phyloP scores from a whole-genome alignment of 2,888 invertebrate species.

The Scaptomyza cyrtandrae region DNA sequence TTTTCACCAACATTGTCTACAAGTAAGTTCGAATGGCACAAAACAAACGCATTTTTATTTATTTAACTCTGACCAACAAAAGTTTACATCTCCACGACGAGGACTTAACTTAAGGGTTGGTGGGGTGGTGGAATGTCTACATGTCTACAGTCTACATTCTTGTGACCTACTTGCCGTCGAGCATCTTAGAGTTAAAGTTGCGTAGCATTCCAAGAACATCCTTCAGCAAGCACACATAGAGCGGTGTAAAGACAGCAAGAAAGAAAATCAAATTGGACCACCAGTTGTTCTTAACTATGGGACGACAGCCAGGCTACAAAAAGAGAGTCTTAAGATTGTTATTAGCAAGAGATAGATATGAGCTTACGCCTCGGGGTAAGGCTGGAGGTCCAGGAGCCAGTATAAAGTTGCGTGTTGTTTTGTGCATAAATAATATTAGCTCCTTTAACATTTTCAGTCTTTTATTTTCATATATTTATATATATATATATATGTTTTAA shows the following conservation, averaged over 20 bases:
- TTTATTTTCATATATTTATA: not conserved
- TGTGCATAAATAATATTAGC: slow-evolving; percentile 53
- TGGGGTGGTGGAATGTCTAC: too few relatives aligned
- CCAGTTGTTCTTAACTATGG: slow-evolving; percentile 41
- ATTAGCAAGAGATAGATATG: not conserved
- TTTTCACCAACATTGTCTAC: slow-evolving; percentile 93
- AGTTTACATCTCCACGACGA: too few relatives aligned
- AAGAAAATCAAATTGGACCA: slow-evolving; percentile 71
- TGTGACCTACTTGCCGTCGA: slow-evolving; percentile 18
- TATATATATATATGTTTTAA: not conserved
- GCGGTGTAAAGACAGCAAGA: slow-evolving; percentile 69
- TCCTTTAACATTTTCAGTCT: slow-evolving; percentile 63
- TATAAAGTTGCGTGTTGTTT: slow-evolving; percentile 46
- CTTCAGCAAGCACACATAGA: slow-evolving; percentile 71
- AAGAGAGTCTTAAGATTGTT: not conserved
- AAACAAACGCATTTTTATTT: slow-evolving; percentile 3
- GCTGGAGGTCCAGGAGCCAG: slow-evolving; percentile 35
- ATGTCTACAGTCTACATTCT: not conserved
- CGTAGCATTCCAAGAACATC: slow-evolving; percentile 61
- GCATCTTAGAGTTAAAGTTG: slow-evolving; percentile 48
- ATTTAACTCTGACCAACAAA: not conserved
- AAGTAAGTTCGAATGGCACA: slow-evolving; percentile 83
- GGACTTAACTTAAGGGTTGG: too few relatives aligned
- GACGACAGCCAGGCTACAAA: slow-evolving; percentile 41
- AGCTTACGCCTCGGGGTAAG: slow-evolving; percentile 50